phyloP scores from a whole-genome alignment of 2,797 vertebrate genomes.

The Mus spretus region DNA sequence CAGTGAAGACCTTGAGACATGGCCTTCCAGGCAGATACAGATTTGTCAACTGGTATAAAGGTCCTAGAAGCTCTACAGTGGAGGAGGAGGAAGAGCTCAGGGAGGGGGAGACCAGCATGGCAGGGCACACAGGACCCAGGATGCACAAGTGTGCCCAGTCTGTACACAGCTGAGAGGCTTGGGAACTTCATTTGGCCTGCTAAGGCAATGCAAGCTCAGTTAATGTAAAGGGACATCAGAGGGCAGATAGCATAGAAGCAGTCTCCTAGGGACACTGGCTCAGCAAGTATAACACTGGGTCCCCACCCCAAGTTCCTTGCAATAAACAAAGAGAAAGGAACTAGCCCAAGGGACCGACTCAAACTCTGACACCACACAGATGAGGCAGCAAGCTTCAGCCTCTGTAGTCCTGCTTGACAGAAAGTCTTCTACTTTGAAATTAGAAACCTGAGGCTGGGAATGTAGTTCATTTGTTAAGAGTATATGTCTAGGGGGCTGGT shows the following conservation, averaged over 20 bases:
- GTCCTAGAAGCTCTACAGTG: not conserved
- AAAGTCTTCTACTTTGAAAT: not conserved
- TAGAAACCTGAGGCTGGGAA: not conserved
- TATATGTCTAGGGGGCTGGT: too few species aligned
- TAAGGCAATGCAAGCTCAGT: not conserved
- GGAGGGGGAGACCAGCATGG: not conserved
- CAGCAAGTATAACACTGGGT: not conserved
- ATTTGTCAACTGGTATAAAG: not conserved
- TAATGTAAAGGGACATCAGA: not conserved
- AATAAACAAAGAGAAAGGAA: not conserved
- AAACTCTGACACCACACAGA: not conserved
- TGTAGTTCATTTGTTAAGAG: not conserved
- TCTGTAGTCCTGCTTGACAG: not conserved
- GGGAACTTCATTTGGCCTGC: not conserved
- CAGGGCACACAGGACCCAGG: not conserved
- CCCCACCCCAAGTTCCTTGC: not conserved
- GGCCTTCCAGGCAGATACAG: not conserved
- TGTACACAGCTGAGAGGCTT: not conserved
- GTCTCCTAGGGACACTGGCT: not conserved
- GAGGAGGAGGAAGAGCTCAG: too few species aligned
- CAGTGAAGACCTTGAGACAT: not conserved
- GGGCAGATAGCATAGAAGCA: not conserved
- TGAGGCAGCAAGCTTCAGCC: not conserved
- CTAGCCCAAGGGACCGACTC: not conserved
- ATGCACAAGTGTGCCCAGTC: not conserved